Percentiles rank a stretch among this genome's conserved stretches.
These are phyloP conservation scores for Prorops nasuta DNA, from an alignment of 1,140 invertebrate genomes.

Conservation along the genomic window DNA sequence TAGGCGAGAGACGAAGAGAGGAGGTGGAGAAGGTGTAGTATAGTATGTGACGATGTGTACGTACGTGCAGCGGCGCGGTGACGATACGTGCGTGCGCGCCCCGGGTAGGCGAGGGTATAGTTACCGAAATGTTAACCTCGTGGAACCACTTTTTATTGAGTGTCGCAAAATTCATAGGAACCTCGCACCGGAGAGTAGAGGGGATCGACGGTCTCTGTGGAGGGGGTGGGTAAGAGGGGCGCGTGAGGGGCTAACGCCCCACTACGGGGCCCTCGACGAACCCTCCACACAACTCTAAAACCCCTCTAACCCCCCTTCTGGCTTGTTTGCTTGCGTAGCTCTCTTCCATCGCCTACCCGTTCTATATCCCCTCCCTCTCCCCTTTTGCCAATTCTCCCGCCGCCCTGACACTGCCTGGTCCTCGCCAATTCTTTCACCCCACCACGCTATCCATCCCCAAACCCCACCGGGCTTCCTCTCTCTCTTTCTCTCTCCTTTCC, in stretches of 20 bases:
- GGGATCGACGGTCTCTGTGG: constrained; percentile 27
- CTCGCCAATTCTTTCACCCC: constrained; percentile 46
- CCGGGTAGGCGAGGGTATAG: constrained; percentile 52
- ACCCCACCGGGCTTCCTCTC: constrained; percentile 23
- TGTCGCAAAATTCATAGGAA: constrained; percentile 59
- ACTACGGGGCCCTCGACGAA: constrained; percentile 17
- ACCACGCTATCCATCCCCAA: constrained; percentile 28
- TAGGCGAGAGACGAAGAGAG: constrained; percentile 17
- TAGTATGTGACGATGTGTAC: constrained; percentile 14
- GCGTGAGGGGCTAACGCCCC: constrained; percentile 40
- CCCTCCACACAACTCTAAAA: constrained; percentile 31
- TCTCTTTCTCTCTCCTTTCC: constrained; percentile 11
- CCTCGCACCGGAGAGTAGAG: constrained; percentile 36
- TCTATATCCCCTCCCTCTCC: constrained; percentile 7
- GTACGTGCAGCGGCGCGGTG: constrained; percentile 12
- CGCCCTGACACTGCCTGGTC: constrained; percentile 35
- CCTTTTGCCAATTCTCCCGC: background rate
- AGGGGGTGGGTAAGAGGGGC: constrained; percentile 29
- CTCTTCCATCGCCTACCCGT: constrained; percentile 8
- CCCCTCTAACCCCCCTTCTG: constrained; percentile 18
- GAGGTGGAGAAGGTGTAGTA: constrained; percentile 9
- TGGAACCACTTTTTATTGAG: constrained; percentile 59
- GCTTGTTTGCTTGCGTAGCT: background rate
- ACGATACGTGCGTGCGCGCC: constrained; percentile 31
- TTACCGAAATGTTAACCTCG: constrained; percentile 59